phyloP scores from a whole-genome alignment of 1,140 invertebrate genomes.

The Samia ricini region DNA sequence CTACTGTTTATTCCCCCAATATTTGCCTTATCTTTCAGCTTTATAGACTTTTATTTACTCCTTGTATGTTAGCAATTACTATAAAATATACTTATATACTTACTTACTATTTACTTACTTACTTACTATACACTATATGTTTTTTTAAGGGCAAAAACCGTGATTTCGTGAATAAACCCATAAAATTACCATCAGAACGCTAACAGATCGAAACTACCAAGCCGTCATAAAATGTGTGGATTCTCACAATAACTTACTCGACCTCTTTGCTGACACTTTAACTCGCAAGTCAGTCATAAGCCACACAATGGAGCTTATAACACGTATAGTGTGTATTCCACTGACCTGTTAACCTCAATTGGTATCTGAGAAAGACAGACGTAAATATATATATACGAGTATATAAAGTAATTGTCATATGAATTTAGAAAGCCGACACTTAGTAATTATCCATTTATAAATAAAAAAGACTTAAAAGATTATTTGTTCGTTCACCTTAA shows the following conservation, averaged over 20 bases:
- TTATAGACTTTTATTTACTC: too few relatives aligned
- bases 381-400: neutral
- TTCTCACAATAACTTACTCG: neutral
- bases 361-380: neutral
- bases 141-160: too few relatives aligned
- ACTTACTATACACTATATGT: neutral
- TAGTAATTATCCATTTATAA: neutral
- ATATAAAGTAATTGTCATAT: neutral
- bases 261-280: neutral
- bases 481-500: too few relatives aligned
- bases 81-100: too few relatives aligned
- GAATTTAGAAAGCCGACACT: neutral
- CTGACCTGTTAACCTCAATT: neutral
- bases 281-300: neutral
- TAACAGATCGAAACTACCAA: neutral
- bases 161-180: neutral
- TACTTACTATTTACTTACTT: neutral
- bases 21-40: too few relatives aligned
- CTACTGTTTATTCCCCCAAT: too few relatives aligned
- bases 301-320: constrained; percentile 4
- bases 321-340: neutral
- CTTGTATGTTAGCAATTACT: too few relatives aligned
- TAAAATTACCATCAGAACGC: neutral
- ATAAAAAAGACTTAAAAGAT: too few relatives aligned
- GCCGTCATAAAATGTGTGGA: neutral